Evolutionary conservation across 2,113 vertebrate genomes (phyloP).

Genomic region (Cyanoramphus novaezelandiae): DNA sequence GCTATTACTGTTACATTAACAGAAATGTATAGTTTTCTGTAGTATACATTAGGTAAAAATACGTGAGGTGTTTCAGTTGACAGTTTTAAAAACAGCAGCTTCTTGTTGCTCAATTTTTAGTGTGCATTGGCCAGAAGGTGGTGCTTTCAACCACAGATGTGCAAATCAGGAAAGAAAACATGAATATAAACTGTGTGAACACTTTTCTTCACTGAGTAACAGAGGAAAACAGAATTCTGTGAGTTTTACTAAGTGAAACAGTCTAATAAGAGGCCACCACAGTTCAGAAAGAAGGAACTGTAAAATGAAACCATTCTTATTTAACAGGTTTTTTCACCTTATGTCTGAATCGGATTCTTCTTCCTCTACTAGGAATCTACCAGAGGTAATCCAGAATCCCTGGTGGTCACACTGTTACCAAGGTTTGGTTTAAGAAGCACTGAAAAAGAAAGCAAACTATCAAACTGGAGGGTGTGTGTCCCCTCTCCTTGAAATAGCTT

Average conservation of each 20-base stretch:
- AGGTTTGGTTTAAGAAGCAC: neutral
- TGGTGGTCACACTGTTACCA: accelerated
- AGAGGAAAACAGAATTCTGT: neutral
- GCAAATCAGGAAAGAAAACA: neutral
- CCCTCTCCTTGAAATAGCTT: neutral
- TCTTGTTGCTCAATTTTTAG: neutral
- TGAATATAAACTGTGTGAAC: neutral
- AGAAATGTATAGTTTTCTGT: neutral
- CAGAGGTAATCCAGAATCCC: neutral
- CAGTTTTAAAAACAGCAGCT: neutral
- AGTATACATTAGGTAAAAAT: neutral
- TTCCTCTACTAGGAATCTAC: neutral
- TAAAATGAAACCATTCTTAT: neutral
- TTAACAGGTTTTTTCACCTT: neutral
- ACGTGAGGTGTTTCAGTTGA: neutral
- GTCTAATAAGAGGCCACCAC: neutral
- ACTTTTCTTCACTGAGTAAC: neutral
- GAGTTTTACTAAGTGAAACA: neutral
- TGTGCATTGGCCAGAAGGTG: slow-evolving; percentile 39
- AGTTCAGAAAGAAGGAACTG: neutral
- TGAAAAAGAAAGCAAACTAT: neutral
- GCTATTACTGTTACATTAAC: neutral
- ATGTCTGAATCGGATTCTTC: neutral
- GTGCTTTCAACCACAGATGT: slow-evolving; percentile 43
- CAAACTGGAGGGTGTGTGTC: neutral